Base-by-base conservation (phyloP, 2,888 invertebrate species). In the Danaus chrysippus region DNA sequence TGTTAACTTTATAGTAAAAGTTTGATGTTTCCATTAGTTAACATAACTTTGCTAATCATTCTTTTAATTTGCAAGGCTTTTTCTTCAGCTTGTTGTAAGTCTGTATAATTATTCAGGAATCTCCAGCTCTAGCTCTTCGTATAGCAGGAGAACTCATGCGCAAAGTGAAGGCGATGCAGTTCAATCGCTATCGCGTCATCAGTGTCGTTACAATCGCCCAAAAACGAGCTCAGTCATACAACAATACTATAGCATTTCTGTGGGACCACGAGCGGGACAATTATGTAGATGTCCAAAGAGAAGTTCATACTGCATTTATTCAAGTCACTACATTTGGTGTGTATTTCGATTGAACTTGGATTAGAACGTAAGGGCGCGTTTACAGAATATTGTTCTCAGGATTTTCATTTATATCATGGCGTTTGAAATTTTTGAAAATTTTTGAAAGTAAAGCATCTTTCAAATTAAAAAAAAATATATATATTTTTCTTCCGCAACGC, bases 251-350 rank as follows among this genome's bases (percentile, higher is more conserved):
- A 1, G 55, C 81, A 0, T 89, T 90, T 69, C 54, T 91, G 0
- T 91, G 90, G 91, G 90, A 91, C 65, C 74, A 78, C 57, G 81
- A 82, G 54, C 71, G 86, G 8, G 87, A 87, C 46, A 73, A 65
- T 54, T 78, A 83, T 53, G 79, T 82, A 0, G 72, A 87, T 56
- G 57, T 75, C 0, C 70, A 76, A 0, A 76, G 80, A 49, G 85
- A 85, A 10, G 66, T 69, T 1, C 70, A 64, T 1, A 76, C 82
- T 0, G 78, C 78, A 6, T 85, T 86, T 43, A 75, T 90, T 54
- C 90, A 90, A 68, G 79, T 83, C 42, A 89, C 88, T 1, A 72
- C 78, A 0, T 87, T 91, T 71, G 88, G 81, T 3, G 59, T 87
- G 13, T 87, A 87, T 67, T 75, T 86, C 52, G 87, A 87, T 66